Conservation (phyloP, 1,140 invertebrate species). For the Leptinotarsa texana region DNA sequence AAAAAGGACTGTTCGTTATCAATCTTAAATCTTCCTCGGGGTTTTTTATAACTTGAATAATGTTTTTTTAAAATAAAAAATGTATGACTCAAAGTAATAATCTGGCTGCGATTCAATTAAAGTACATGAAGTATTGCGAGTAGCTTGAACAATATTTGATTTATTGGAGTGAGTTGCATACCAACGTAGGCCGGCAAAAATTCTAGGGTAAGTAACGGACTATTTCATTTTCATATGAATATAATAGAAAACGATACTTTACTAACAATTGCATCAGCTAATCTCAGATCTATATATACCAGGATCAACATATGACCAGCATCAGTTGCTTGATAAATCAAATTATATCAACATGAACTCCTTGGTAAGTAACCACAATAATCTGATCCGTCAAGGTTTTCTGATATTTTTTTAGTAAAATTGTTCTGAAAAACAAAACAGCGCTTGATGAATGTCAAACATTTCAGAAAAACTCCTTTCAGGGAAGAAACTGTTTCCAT, state of each 20-base stretch:
- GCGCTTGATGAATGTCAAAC: not conserved
- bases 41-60: too few relatives aligned
- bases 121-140: too few relatives aligned
- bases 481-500: not conserved
- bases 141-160: too few relatives aligned
- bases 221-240: not conserved
- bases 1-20: too few relatives aligned
- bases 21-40: too few relatives aligned
- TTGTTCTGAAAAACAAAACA: not conserved
- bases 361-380: not conserved
- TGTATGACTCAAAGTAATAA: too few relatives aligned
- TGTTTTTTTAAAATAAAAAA: too few relatives aligned
- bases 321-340: not conserved
- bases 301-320: not conserved
- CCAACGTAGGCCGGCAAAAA: too few relatives aligned
- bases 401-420: not conserved
- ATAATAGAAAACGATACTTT: not conserved
- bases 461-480: not conserved
- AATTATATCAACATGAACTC: not conserved
- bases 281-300: not conserved
- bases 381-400: not conserved
- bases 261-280: not conserved
- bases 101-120: too few relatives aligned
- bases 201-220: too few relatives aligned
- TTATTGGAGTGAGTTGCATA: too few relatives aligned